These are phyloP conservation scores for Drosophila pandora DNA, from an alignment of 1,140 invertebrate species.

Conservation along the genomic window DNA sequence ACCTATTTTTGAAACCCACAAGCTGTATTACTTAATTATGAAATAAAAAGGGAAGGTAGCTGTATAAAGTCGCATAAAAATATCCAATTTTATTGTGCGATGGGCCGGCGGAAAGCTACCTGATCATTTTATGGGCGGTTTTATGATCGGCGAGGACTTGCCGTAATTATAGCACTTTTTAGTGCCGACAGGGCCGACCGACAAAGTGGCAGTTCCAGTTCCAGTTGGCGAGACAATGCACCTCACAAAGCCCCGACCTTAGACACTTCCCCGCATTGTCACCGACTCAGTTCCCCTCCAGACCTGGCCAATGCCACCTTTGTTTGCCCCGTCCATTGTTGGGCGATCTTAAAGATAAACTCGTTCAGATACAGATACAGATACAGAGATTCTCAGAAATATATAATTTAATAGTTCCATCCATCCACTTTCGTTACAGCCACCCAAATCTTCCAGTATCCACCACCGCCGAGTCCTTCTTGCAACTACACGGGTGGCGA, in stretches of 20 bases:
- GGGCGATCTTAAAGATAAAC: conserved; percentile 7
- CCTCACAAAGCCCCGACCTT: conserved; percentile 52
- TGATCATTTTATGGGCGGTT: conserved; percentile 54
- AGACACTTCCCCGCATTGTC: conserved; percentile 74
- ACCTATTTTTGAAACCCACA: too few species aligned
- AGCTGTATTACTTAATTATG: conserved; percentile 34
- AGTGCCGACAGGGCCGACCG: conserved; percentile 31
- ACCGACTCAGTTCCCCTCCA: conserved; percentile 11
- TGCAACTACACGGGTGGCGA: conserved; percentile 71
- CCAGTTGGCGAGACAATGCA: conserved; percentile 46
- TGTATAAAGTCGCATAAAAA: conserved; percentile 2
- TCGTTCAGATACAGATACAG: too few species aligned
- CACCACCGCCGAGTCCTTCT: conserved; percentile 78
- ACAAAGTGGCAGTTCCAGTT: conserved; percentile 55
- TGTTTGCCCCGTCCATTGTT: conserved; percentile 42
- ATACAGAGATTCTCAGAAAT: too few species aligned
- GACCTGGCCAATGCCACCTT: conserved; percentile 55
- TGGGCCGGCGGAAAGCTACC: conserved; percentile 21
- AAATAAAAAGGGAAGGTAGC: background rate
- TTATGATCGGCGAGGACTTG: conserved; percentile 53
- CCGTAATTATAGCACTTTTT: conserved; percentile 38
- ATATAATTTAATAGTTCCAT: background rate
- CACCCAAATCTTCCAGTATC: conserved; percentile 80
- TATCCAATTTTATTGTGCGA: conserved; percentile 25
- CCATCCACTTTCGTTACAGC: conserved; percentile 46